Base-by-base conservation (phyloP, 1,140 invertebrate species). In the Sinella curviseta region DNA sequence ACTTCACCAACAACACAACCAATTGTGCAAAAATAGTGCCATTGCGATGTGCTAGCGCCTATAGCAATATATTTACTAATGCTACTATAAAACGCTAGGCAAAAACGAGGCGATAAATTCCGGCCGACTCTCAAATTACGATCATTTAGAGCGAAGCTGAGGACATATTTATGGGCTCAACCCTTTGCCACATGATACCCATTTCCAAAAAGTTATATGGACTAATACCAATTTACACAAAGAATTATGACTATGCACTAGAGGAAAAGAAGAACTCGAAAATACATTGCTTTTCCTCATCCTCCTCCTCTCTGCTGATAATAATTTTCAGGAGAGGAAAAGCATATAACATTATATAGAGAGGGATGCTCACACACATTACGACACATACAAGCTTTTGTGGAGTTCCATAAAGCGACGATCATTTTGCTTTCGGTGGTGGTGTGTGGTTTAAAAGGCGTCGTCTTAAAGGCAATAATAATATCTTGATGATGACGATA, bases 91-190 rank as follows among this genome's bases (percentile, higher is more conserved):
- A 48, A 48, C 39, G 39, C 8, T n/a, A 12, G 65, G 31, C 28
- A 70, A n/a, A 26, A 65, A 70, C 65, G 65, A 70, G 65, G 65
- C 65, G 65, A 70, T 70, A 70, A 70, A 70, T 70, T 70, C 65
- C n/a, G 26, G 8, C 65, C 65, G 12, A 33, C 65, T 70, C 65
- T 70, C 65, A 70, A 70, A 70, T 70, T 70, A 70, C 65, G 65
- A 70, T 70, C 65, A 70, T 70, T 70, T 70, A 70, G 65, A 70
- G 26, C 30, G 26, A 30, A 33, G 30, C 65, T 70, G 65, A 70
- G 65, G 65, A 70, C 65, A 30, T 70, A 70, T 70, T 70, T 70
- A 70, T 70, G 65, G 31, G 57, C 57, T 60, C 57, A 60, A 60
- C 28, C 28, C 26, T 30, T n/a, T 70, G 65, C 65, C 65, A 70